phyloP scores from a whole-genome alignment of 2,888 invertebrate species.

The Scaeva pyrastri region DNA sequence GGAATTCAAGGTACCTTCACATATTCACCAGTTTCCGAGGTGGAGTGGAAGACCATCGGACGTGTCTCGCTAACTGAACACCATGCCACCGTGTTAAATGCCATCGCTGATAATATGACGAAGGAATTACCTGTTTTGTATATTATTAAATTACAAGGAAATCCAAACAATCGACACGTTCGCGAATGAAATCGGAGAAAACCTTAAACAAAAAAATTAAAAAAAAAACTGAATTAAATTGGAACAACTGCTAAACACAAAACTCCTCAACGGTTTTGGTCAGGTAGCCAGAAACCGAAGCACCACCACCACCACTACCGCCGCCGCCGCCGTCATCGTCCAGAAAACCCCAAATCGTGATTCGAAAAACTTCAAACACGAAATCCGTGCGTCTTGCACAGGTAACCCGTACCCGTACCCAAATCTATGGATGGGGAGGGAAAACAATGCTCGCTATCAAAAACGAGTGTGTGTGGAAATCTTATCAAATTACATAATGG shows the following conservation, averaged over 20 bases:
- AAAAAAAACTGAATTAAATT: slow-evolving; percentile 16
- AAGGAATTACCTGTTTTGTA: slow-evolving; percentile 70
- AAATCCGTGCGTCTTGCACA: slow-evolving; percentile 61
- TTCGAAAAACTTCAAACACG: slow-evolving; percentile 44
- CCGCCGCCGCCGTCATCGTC: background rate
- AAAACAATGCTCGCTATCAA: slow-evolving; percentile 17
- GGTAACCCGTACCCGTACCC: too few species aligned
- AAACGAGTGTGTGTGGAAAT: slow-evolving; percentile 70
- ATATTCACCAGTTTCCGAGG: slow-evolving; percentile 18
- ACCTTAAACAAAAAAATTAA: slow-evolving; percentile 32
- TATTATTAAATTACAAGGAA: slow-evolving; percentile 65
- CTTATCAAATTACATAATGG: slow-evolving; percentile 83
- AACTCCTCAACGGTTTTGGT: slow-evolving; percentile 26
- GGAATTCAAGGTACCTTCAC: slow-evolving; percentile 58
- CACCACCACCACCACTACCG: background rate
- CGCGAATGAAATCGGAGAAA: slow-evolving; percentile 65
- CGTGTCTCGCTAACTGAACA: slow-evolving; percentile 21
- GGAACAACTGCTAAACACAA: slow-evolving; percentile 18
- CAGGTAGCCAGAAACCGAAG: slow-evolving; percentile 53
- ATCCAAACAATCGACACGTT: slow-evolving; percentile 65
- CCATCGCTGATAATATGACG: slow-evolving; percentile 65
- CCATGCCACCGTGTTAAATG: slow-evolving; percentile 50
- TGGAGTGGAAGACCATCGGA: slow-evolving; percentile 16
- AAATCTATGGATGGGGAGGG: slow-evolving; percentile 1
- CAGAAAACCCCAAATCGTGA: slow-evolving; percentile 59